These are phyloP conservation scores for Tinea semifulvella DNA, from an alignment of 2,888 invertebrate species.

Conservation along the genomic window DNA sequence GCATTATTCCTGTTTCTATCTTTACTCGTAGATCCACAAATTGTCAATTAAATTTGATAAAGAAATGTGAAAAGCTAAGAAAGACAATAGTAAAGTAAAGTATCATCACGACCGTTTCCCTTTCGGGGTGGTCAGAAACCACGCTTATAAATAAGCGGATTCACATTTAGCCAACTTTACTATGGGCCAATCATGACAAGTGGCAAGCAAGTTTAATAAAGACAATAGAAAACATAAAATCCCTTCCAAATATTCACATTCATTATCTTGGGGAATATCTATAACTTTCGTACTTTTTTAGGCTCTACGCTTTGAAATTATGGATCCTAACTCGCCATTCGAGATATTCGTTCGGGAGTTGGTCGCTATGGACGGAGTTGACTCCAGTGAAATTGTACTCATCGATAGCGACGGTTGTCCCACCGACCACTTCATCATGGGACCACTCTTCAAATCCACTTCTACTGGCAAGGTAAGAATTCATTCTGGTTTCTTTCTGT, in stretches of 20 bases:
- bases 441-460: conserved; percentile 85
- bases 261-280: conserved; percentile 7
- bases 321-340: conserved; percentile 92
- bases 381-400: conserved; percentile 90
- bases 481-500: too few species aligned
- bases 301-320: conserved; percentile 90
- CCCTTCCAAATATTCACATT: neutral
- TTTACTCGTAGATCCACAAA: too few species aligned
- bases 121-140: too few species aligned
- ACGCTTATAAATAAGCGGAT: too few species aligned
- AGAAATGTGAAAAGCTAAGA: too few species aligned
- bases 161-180: too few species aligned
- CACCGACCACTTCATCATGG: conserved; percentile 94
- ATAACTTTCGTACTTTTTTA: conserved; percentile 36
- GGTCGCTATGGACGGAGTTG: conserved; percentile 93
- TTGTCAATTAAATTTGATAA: conserved; percentile 1
- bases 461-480: conserved; percentile 77
- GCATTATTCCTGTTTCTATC: too few species aligned
- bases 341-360: conserved; percentile 95
- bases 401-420: conserved; percentile 93
- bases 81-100: neutral
- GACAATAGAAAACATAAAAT: neutral
- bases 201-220: too few species aligned
- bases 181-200: too few species aligned
- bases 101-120: too few species aligned